Conservation (phyloP, 2,888 invertebrate species). For the Polia nebulosa region DNA sequence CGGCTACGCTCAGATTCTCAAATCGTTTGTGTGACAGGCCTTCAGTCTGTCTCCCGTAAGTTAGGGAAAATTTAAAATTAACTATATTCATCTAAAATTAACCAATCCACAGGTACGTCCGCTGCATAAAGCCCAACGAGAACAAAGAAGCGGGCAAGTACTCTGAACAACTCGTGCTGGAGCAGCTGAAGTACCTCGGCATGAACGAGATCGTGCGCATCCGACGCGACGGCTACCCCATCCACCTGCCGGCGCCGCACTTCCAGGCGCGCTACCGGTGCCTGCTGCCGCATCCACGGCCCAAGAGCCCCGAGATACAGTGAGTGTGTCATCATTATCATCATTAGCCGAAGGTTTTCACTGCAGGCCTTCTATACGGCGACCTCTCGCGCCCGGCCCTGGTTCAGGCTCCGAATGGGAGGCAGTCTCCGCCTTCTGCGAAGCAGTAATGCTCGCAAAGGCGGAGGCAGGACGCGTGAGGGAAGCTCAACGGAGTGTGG, state of each 20-base stretch:
- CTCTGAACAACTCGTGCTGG: constrained; percentile 95
- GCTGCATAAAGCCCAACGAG: constrained; percentile 98
- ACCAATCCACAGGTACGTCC: constrained; percentile 92
- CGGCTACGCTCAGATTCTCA: no score
- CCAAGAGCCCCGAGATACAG: constrained; percentile 79
- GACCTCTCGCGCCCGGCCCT: no score
- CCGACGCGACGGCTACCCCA: constrained; percentile 96
- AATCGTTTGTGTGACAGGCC: no score
- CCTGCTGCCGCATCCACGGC: constrained; percentile 90
- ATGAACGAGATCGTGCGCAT: constrained; percentile 98
- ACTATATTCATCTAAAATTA: not conserved
- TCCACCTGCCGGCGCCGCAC: constrained; percentile 95
- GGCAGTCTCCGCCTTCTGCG: no score
- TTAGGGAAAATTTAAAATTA: no score
- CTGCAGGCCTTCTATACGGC: no score
- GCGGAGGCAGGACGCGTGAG: no score
- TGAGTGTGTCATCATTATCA: constrained; percentile 66
- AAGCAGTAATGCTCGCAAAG: no score
- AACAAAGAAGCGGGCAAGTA: constrained; percentile 95
- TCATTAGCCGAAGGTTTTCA: no score
- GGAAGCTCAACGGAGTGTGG: no score
- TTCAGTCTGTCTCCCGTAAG: no score
- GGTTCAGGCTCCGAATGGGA: no score
- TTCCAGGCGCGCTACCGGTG: constrained; percentile 95
- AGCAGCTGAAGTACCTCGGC: constrained; percentile 97